Evolutionary conservation across 92 coral and sea anemone genomes (phyloP), one percentile per base, ranked within the genome.

Genomic region (Epizoanthus fatuus): DNA sequence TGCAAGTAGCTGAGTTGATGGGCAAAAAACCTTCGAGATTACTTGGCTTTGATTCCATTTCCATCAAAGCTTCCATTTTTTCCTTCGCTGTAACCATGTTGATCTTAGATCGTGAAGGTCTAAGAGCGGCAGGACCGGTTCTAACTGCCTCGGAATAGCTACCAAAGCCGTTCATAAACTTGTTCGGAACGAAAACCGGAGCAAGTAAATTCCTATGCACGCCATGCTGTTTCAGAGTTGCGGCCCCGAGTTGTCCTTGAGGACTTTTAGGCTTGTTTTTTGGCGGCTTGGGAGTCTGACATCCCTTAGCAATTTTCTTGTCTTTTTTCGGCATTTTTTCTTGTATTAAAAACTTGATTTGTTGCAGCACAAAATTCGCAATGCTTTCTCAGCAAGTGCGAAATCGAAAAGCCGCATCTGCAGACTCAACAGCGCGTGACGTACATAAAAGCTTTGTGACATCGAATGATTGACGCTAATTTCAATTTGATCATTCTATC

Each of bases 111-210:
- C 39, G 73, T 3, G 93, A 79, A 4, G 37, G 89, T 59, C 90
- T 69, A 29, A 69, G 80, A 68, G 76, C 60, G 52, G 62, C 78
- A 17, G 53, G 74, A 47, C 83, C 49, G 9, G 47, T 76, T 64
- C 76, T 89, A 9, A 79, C 54, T 77, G 86, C 45, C 10, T 76
- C 77, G 7, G 88, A 78, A 29, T 77, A 86, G 58, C 91, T 86
- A 9, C 53, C 86, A 56, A 84, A 75, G 7, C 87, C 90, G 25
- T 74, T 87, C 80, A 82, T 80, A 14, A 86, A 80, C 81, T 93
- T 93, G 81, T 88, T 93, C 32, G 97, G 97, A 55, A 89, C 91
- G 49, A 67, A 93, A 13, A 93, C 92, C 0, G 97, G 97, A 22
- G 85, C 97, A 29, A 93, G 86, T 29, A 90, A 75, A 17, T 88